A percentile compares a stretch with the other conserved stretches of the same genome.
Evolutionary conservation across 2,888 invertebrate species (phyloP).

Genomic region (Apamea sordens): DNA sequence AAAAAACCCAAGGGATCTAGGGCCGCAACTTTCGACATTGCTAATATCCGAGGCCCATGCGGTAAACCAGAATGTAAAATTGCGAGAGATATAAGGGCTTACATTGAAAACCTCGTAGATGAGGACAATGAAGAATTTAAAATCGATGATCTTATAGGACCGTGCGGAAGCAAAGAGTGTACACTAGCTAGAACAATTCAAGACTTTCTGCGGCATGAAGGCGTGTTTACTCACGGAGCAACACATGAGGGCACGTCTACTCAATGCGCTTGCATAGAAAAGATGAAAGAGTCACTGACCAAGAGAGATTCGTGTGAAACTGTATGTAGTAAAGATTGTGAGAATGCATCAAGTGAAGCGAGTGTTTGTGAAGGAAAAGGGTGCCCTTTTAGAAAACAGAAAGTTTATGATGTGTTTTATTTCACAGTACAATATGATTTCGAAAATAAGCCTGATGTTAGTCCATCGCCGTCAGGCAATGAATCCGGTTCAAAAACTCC

Average conservation of each 20-base stretch:
- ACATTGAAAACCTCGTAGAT: slow-evolving; percentile 83
- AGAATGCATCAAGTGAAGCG: slow-evolving; percentile 72
- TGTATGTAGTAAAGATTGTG: slow-evolving; percentile 79
- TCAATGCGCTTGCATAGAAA: slow-evolving; percentile 83
- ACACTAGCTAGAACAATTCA: slow-evolving; percentile 83
- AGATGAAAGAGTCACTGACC: slow-evolving; percentile 79
- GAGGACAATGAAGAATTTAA: slow-evolving; percentile 83
- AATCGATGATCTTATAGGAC: slow-evolving; percentile 82
- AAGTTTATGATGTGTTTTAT: slow-evolving; percentile 83
- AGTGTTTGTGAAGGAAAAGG: slow-evolving; percentile 75
- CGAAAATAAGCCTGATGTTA: slow-evolving; percentile 60
- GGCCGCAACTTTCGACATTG: slow-evolving; percentile 80
- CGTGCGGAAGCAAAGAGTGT: slow-evolving; percentile 86
- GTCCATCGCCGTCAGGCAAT: neutral
- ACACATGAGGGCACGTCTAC: slow-evolving; percentile 82
- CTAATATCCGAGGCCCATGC: slow-evolving; percentile 86
- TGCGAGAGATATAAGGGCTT: slow-evolving; percentile 83
- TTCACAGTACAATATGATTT: slow-evolving; percentile 84
- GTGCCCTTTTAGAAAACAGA: slow-evolving; percentile 75
- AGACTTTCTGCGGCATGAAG: slow-evolving; percentile 83
- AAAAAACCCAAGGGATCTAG: slow-evolving; percentile 67
- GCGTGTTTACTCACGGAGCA: slow-evolving; percentile 75
- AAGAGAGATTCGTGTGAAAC: slow-evolving; percentile 76
- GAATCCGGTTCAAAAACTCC: neutral
- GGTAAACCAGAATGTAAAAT: slow-evolving; percentile 85